phyloP scores from a whole-genome alignment of 1,140 invertebrate species.

The Anastatus disparis region DNA sequence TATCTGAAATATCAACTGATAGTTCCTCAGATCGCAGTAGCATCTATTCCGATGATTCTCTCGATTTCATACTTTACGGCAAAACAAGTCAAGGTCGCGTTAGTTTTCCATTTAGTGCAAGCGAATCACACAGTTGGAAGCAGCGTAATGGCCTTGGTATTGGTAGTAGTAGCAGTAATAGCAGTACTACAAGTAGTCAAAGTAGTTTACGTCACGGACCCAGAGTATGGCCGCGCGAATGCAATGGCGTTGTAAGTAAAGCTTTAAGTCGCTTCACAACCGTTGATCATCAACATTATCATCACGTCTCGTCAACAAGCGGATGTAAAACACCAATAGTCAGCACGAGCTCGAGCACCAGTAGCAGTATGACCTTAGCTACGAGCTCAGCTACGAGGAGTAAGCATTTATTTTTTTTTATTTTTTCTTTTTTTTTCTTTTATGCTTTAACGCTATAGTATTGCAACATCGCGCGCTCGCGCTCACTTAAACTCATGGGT shows the following conservation, averaged over 20 bases:
- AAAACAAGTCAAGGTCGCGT: conserved; percentile 57
- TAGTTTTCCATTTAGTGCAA: conserved; percentile 58
- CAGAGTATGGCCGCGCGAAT: conserved; percentile 64
- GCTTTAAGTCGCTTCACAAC: conserved; percentile 65
- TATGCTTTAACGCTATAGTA: too few species aligned
- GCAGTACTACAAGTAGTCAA: conserved; percentile 47
- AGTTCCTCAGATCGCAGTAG: conserved; percentile 70
- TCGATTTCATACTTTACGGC: conserved; percentile 65
- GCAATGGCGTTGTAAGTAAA: conserved; percentile 66
- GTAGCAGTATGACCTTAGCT: conserved; percentile 12
- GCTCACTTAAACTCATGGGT: too few species aligned
- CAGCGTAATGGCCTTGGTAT: conserved; percentile 51
- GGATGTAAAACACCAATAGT: conserved; percentile 5
- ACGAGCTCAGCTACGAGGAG: conserved; percentile 38
- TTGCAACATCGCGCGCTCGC: too few species aligned
- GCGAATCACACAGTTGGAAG: conserved; percentile 44
- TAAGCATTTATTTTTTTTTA: conserved; percentile 19
- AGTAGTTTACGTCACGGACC: conserved; percentile 44
- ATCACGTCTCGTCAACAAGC: background rate
- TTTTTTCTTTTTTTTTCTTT: conserved; percentile 14
- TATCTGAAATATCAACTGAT: conserved; percentile 71
- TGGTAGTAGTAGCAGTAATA: conserved; percentile 56
- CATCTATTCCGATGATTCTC: conserved; percentile 69
- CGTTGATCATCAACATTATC: conserved; percentile 36
- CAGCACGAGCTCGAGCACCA: conserved; percentile 12